A percentile compares a stretch with the other conserved stretches of the same genome.
These are phyloP conservation scores for Temnothorax nylanderi DNA, from an alignment of 1,140 invertebrate genomes.

Conservation along the genomic window DNA sequence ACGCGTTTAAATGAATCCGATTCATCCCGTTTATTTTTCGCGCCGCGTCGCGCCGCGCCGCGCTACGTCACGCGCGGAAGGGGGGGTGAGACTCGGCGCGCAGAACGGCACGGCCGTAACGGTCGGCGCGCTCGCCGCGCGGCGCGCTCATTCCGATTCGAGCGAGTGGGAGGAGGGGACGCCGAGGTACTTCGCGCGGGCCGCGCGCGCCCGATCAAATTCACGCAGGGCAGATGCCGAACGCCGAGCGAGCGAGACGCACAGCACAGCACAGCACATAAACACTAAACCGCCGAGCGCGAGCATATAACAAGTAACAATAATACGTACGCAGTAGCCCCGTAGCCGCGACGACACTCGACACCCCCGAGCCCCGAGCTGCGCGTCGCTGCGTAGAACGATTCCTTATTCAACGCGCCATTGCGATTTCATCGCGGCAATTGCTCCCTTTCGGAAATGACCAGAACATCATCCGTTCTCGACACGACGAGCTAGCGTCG, in stretches of 20 bases:
- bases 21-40: background rate
- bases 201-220: background rate
- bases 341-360: background rate
- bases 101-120: background rate
- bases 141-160: background rate
- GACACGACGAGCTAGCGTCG: background rate
- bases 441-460: background rate
- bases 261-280: background rate
- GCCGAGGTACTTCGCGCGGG: too few species aligned
- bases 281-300: background rate
- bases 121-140: background rate
- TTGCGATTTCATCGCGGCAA: background rate
- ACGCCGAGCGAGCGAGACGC: background rate
- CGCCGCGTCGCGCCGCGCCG: background rate
- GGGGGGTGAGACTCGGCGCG: background rate
- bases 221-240: background rate
- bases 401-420: background rate
- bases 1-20: background rate
- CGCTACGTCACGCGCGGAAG: background rate
- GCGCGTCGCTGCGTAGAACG: background rate
- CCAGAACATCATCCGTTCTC: background rate
- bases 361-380: background rate
- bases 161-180: background rate
- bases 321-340: background rate
- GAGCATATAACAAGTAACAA: background rate